Percentiles rank a stretch among this genome's conserved stretches.
These are phyloP conservation scores for Arremon aurantiirostris DNA, from an alignment of 2,797 vertebrate genomes.

Conservation along the genomic window DNA sequence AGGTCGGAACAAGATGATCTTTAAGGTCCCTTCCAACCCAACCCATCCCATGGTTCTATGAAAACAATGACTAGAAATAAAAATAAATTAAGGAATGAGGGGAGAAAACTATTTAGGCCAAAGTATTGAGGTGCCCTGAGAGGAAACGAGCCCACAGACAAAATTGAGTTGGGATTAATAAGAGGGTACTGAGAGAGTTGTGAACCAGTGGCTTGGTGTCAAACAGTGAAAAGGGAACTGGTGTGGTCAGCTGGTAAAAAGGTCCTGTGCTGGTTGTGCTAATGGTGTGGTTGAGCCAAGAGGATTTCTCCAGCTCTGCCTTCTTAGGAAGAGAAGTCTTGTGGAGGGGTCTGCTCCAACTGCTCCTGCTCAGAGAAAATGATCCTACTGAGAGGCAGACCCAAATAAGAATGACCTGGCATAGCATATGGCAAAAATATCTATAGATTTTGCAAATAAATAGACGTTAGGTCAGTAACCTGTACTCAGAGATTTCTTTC, in stretches of 20 bases:
- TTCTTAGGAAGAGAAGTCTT: background rate
- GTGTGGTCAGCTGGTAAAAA: background rate
- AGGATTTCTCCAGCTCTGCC: background rate
- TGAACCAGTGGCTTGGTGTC: background rate
- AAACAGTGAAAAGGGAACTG: background rate
- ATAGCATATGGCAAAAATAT: background rate
- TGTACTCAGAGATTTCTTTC: background rate
- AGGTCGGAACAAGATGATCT: background rate
- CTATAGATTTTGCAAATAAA: background rate
- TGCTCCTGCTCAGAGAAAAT: background rate
- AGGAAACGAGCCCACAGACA: background rate
- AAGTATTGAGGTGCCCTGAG: background rate
- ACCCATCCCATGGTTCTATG: background rate
- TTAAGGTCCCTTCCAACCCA: background rate
- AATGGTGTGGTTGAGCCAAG: background rate
- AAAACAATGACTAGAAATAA: background rate
- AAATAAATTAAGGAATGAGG: background rate
- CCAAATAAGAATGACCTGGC: background rate
- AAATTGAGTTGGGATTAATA: background rate
- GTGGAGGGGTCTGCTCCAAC: background rate
- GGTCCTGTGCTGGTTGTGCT: background rate
- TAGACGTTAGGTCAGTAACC: background rate
- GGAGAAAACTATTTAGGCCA: background rate
- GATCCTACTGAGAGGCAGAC: background rate
- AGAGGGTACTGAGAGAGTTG: background rate